Percentiles rank a stretch among this genome's conserved stretches.
phyloP scores from a whole-genome alignment of 1,140 invertebrate genomes.

The Drosophila mayri region DNA sequence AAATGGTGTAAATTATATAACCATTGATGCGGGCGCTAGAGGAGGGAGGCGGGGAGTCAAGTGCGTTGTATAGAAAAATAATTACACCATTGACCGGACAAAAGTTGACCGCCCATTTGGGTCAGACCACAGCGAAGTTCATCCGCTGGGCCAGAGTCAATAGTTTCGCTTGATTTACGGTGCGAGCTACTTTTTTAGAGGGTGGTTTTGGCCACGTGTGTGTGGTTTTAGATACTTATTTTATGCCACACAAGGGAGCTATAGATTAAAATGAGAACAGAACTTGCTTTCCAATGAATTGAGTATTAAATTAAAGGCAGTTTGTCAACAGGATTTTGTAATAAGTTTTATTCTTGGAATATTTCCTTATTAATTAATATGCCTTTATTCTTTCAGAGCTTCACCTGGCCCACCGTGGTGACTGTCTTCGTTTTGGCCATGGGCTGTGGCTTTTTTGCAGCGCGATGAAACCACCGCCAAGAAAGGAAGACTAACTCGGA shows the following conservation, averaged over 20 bases:
- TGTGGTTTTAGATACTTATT: slow-evolving; percentile 46
- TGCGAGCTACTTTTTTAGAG: neutral
- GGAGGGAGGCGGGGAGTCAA: slow-evolving; percentile 25
- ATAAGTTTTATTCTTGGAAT: neutral
- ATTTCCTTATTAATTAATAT: neutral
- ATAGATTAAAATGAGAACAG: slow-evolving; percentile 11
- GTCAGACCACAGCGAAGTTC: slow-evolving; percentile 45
- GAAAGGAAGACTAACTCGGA: neutral
- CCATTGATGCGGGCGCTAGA: slow-evolving; percentile 47
- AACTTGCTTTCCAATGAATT: neutral
- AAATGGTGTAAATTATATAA: slow-evolving; percentile 70
- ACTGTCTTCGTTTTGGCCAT: slow-evolving; percentile 84
- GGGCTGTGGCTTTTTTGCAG: slow-evolving; percentile 83
- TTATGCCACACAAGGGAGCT: slow-evolving; percentile 45
- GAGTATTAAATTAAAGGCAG: slow-evolving; percentile 11
- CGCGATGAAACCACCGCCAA: slow-evolving; percentile 69
- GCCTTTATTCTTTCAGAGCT: slow-evolving; percentile 59
- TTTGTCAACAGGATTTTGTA: neutral
- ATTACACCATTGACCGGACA: slow-evolving; percentile 59
- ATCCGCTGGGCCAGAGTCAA: slow-evolving; percentile 30
- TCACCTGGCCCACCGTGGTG: slow-evolving; percentile 84
- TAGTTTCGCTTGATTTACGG: slow-evolving; percentile 52
- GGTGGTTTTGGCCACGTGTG: slow-evolving; percentile 45
- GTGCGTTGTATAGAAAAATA: slow-evolving; percentile 47
- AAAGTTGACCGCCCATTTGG: slow-evolving; percentile 57